Evolutionary conservation across 2,888 invertebrate genomes (phyloP), one percentile per base, ranked within the genome.

Genomic region (Tetheella fluctuosa): DNA sequence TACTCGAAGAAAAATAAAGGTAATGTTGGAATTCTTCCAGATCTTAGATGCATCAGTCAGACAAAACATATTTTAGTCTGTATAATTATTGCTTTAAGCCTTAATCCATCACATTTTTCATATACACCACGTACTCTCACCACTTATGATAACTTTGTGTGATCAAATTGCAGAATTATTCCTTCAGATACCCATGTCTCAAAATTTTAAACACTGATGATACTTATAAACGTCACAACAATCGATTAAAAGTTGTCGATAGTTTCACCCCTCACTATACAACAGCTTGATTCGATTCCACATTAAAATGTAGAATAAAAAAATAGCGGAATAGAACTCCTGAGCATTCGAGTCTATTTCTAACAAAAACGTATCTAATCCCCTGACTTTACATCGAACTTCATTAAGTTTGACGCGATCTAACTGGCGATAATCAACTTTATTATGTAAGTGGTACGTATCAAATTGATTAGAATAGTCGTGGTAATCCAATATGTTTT

Each of bases 211-310:
- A n/a, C n/a, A n/a, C n/a, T n/a, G n/a, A n/a, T n/a, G n/a, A n/a
- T n/a, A n/a, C n/a, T n/a, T n/a, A n/a, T n/a, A n/a, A n/a, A n/a
- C n/a, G n/a, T n/a, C n/a, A n/a, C n/a, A 30, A 28, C 6, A 4
- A 25, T 25, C 25, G 3, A 20, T 20, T 2, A 20, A 42, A 42
- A 48, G 62, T 62, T 54, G 64, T 71, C 69, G 72, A 71, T 66
- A 37, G 59, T 13, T 34, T 58, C 56, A 58, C 67, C 55, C 83
- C 69, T 68, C 81, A 64, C 80, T 84, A 80, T 66, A 67, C 73
- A 72, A 80, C 79, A 70, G 67, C 71, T 80, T 69, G 80, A 86
- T 89, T 88, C 82, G 86, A 88, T 88, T 89, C 84, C 76, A 86
- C 78, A 84, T 88, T 81, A 83, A 78, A 76, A 74, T 63, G 34